Base-by-base conservation (phyloP, 2,888 invertebrate genomes). In the Ligdia adustata region DNA sequence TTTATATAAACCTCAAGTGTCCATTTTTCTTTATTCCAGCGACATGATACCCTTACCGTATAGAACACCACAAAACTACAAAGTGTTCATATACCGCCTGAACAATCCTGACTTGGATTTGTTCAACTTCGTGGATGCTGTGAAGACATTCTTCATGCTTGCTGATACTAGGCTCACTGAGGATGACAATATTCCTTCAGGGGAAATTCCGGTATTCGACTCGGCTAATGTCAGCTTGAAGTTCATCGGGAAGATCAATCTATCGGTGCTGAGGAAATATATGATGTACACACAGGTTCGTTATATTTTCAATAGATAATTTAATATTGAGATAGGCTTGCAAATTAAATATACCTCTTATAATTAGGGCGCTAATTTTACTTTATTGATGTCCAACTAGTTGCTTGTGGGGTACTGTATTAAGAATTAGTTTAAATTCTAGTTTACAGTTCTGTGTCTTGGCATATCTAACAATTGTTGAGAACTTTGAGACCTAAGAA, bases 201-300 rank as follows among this genome's bases (percentile, higher is more conserved):
- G 95, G 0, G 95, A 95, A 70, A 90, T 95, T 37, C 94, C 94
- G 0, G 92, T 95, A 33, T 94, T 94, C 57, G 95, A 95, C 71
- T 92, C 94, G 72, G 89, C 91, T 0, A 93, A 94, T 33, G 92
- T 92, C 24, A 86, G 92, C 1, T 70, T 94, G 45, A 92, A 92
- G 49, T 94, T 94, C 62, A 79, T 94, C 15, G 88, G 93, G 4
- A 93, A 92, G 78, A 79, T 94, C 1, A 92, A 92, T 26, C 75
- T 94, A 29, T 92, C 92, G 0, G 90, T 93, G 22, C 69, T 94
- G 12, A 91, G 93, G 35, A 93, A 94, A 68, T 94, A 94, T 67
- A 94, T 94, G 94, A 85, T 93, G 64, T 94, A 94, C 62, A 92
- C 94, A 32, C 94, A 93, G 86, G 93, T 92, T 60, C 43, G 70